Percentiles rank a stretch among this genome's conserved stretches.
Conservation (phyloP, 2,797 vertebrate genomes). For the Sparus aurata region DNA sequence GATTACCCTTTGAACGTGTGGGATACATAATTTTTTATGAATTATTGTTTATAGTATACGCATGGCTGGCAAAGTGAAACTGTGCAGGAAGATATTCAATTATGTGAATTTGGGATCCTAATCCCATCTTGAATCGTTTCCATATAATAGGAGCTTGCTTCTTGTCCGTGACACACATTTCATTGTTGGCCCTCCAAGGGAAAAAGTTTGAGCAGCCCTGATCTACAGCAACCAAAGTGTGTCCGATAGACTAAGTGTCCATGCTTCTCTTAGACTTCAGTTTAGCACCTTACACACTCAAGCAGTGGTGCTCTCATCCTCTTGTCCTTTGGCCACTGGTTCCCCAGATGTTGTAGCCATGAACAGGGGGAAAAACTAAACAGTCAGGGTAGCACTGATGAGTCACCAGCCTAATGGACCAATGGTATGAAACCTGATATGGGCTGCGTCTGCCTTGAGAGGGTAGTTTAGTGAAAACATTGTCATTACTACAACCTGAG, state of each 20-base stretch:
- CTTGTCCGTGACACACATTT: too few species aligned
- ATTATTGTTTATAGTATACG: too few species aligned
- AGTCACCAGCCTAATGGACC: slow-evolving; percentile 74
- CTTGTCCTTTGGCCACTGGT: slow-evolving; percentile 50
- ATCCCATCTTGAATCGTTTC: too few species aligned
- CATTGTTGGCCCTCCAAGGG: too few species aligned
- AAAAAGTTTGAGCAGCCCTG: too few species aligned
- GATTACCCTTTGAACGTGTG: too few species aligned
- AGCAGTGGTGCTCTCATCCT: background rate
- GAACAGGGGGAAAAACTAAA: slow-evolving; percentile 51
- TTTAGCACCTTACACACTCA: background rate
- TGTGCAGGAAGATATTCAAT: too few species aligned
- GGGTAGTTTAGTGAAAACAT: slow-evolving; percentile 69
- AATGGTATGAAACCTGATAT: slow-evolving; percentile 66
- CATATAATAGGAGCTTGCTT: too few species aligned
- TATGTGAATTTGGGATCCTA: too few species aligned
- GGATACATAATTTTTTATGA: too few species aligned
- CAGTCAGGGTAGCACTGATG: slow-evolving; percentile 63
- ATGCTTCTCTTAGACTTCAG: background rate
- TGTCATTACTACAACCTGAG: slow-evolving; percentile 73
- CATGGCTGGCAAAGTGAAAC: too few species aligned
- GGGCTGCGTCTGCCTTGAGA: slow-evolving; percentile 53
- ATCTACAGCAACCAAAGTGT: background rate
- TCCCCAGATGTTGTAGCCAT: slow-evolving; percentile 57
- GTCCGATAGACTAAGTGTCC: background rate